A percentile compares a stretch with the other conserved stretches of the same genome.
Evolutionary conservation across 2,888 invertebrate species (phyloP).

Genomic region (Sinelater perroti): DNA sequence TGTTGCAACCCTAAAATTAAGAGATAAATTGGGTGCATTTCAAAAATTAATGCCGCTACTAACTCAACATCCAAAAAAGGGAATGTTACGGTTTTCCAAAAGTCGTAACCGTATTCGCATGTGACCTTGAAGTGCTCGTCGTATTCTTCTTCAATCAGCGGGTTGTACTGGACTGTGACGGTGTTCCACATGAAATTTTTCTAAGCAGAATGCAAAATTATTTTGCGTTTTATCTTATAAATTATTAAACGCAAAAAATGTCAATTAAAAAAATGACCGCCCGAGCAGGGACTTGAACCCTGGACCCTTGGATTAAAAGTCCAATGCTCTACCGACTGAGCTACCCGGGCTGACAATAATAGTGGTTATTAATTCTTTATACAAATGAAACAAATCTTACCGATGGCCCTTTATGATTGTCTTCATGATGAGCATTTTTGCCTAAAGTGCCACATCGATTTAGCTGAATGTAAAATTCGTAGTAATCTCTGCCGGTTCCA

Average conservation of each 20-base stretch:
- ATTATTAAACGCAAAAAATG: constrained; percentile 8
- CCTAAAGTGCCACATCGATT: constrained; percentile 92
- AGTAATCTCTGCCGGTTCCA: constrained; percentile 89
- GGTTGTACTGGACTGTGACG: constrained; percentile 92
- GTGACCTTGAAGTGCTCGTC: constrained; percentile 96
- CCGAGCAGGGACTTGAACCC: constrained; percentile 79
- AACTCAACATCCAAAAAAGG: constrained; percentile 94
- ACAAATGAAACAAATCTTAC: constrained; percentile 66
- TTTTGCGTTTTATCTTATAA: constrained; percentile 4
- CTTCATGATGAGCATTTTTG: constrained; percentile 86
- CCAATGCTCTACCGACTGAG: constrained; percentile 77
- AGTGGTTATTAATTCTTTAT: no score
- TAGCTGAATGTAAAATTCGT: constrained; percentile 92
- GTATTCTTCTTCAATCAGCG: constrained; percentile 91
- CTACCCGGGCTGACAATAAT: constrained; percentile 74
- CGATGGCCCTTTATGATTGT: constrained; percentile 84
- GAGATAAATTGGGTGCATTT: background rate
- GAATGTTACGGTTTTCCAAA: constrained; percentile 96
- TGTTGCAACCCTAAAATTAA: constrained; percentile 80
- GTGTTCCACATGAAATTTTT: constrained; percentile 98
- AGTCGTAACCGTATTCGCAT: constrained; percentile 95
- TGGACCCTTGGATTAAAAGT: constrained; percentile 80
- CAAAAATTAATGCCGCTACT: constrained; percentile 60
- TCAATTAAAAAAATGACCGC: constrained; percentile 57
- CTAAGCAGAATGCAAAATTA: constrained; percentile 57